phyloP scores from a whole-genome alignment of 2,797 vertebrate species.

The Melanotaenia pygmaea region DNA sequence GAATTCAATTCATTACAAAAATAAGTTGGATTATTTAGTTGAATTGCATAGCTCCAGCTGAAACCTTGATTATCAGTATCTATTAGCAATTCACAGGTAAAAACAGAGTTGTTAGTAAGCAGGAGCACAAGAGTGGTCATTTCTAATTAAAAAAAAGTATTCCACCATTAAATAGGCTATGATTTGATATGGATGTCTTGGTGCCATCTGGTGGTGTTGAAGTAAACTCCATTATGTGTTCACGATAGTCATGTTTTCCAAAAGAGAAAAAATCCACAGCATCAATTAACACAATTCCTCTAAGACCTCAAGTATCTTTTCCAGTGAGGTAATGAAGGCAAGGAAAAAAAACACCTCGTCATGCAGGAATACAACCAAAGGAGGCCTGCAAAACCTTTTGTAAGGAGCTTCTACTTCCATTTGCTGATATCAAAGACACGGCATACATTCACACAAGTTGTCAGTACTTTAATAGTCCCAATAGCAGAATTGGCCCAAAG shows the following conservation, averaged over 20 bases:
- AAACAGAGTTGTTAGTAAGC: no score
- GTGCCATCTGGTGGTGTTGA: neutral
- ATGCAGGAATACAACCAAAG: neutral
- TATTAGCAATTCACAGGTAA: no score
- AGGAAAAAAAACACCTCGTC: neutral
- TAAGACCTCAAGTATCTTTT: neutral
- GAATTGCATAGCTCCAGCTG: no score
- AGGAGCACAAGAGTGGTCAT: no score
- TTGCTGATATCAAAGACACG: neutral
- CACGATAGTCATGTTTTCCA: neutral
- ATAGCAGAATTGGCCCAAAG: constrained; percentile 3
- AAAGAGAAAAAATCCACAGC: no score
- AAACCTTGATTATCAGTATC: no score
- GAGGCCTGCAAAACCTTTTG: neutral
- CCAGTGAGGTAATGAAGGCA: neutral
- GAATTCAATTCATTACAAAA: no score
- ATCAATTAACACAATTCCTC: no score
- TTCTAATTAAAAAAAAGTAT: no score
- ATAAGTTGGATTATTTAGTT: no score
- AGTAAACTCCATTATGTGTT: neutral
- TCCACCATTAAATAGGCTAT: no score
- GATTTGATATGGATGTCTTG: no score
- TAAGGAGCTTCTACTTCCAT: neutral
- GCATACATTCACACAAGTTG: neutral
- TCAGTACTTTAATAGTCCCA: constrained; percentile 6